phyloP scores from a whole-genome alignment of 2,888 invertebrate species.

The Eustalomyia histrio region DNA sequence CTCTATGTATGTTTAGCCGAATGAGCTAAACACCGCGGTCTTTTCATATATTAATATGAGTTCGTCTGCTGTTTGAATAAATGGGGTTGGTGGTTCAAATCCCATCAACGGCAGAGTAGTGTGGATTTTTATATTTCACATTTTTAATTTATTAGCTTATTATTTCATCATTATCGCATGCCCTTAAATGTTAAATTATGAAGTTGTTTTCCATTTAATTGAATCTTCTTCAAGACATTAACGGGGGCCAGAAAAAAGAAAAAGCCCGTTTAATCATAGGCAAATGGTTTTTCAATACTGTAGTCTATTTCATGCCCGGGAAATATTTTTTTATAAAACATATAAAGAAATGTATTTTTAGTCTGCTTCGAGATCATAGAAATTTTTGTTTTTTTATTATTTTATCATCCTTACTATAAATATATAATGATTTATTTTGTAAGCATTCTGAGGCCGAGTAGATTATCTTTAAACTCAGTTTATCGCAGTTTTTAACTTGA shows the following conservation, averaged over 20 bases:
- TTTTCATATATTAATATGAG: too few species aligned
- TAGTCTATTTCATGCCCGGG: slow-evolving; percentile 77
- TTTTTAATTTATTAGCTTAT: too few species aligned
- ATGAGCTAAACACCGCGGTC: background rate
- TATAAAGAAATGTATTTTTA: too few species aligned
- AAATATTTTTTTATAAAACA: slow-evolving; percentile 66
- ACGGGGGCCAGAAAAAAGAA: slow-evolving; percentile 72
- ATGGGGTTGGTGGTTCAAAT: slow-evolving; percentile 41
- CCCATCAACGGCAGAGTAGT: background rate
- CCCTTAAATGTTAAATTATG: slow-evolving; percentile 58
- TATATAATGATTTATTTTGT: too few species aligned
- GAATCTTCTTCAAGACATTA: slow-evolving; percentile 56
- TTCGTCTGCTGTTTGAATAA: background rate
- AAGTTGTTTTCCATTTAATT: slow-evolving; percentile 47
- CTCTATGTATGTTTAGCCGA: slow-evolving; percentile 2
- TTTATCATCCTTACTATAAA: too few species aligned
- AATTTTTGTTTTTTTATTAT: too few species aligned
- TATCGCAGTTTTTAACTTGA: too few species aligned
- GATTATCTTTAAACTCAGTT: too few species aligned
- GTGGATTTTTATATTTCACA: background rate
- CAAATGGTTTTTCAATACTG: slow-evolving; percentile 70
- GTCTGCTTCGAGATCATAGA: too few species aligned
- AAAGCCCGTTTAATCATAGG: slow-evolving; percentile 76
- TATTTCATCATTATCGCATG: slow-evolving; percentile 2
- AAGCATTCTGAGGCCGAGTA: too few species aligned